Base-by-base conservation (phyloP, 1,140 invertebrate species). In the Conopomorpha cramerella region DNA sequence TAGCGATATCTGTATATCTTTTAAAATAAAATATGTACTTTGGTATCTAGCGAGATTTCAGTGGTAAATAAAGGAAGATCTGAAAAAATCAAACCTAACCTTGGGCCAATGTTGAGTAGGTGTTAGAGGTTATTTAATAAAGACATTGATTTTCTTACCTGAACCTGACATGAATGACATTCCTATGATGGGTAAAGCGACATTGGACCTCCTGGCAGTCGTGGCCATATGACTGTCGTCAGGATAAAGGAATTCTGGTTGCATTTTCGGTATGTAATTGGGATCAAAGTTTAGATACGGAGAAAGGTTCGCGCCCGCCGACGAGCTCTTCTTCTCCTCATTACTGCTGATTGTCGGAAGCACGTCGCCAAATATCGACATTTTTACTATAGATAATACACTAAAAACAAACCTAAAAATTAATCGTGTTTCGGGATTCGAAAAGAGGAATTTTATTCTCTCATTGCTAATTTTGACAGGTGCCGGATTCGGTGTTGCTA, bases 281-380 rank as follows among this genome's bases (percentile, higher is more conserved):
- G 93, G 92, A 71, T 96, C 92, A 70, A 95, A 92, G 74, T 95
- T 96, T 45, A 97, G 80, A 67, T 96, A 97, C 2, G 94, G 94
- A 42, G 93, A 96, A 13, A 93, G 72, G 10, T 81, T 81, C 15
- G 80, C 55, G 19, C 54, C 45, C 10, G 50, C 8, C 4, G 34
- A 43, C 25, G 58, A 58, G 32, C 43, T 50, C 13, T 38, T 34
- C 14, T 41, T 48, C 38, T 70, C 64, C 25, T 70, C 65, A 32
- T 74, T 65, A 58, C 59, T 68, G 45, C 65, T 68, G 27, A 55
- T 63, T 35, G 63, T 45, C 3, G 61, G 64, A 18, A 74, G 36
- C 46, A 74, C 63, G 51, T 74, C 70, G 50, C 67, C 48, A 43
- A 74, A 68, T 27, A 74, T 37, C 19, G 70, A 74, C 70, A 74